Evolutionary conservation across 2,113 vertebrate species (phyloP).

Genomic region (Bufo gargarizans): DNA sequence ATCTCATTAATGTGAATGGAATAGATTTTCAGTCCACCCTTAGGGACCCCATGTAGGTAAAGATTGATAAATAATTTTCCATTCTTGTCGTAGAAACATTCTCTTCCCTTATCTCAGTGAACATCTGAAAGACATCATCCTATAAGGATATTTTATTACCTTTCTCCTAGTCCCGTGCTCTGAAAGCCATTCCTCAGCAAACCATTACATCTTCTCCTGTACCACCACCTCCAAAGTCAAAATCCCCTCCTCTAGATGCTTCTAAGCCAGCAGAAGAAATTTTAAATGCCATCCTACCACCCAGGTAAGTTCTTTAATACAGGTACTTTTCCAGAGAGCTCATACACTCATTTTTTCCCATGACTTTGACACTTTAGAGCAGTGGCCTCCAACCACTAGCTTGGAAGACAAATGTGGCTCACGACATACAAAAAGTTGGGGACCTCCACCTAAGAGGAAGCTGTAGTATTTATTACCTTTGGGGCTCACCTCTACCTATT

Average conservation of each 20-base stretch:
- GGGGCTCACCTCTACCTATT: no score
- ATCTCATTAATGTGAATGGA: no score
- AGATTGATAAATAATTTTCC: background rate
- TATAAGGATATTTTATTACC: background rate
- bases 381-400: no score
- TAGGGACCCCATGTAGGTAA: no score
- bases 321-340: background rate
- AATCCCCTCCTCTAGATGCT: conserved; percentile 64
- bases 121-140: no score
- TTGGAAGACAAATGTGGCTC: no score
- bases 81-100: no score
- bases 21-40: no score
- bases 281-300: conserved; percentile 87
- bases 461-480: no score
- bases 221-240: conserved; percentile 78
- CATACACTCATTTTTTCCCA: background rate
- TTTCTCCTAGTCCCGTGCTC: conserved; percentile 70
- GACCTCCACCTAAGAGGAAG: no score
- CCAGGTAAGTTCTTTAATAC: conserved; percentile 74
- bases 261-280: conserved; percentile 81
- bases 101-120: no score
- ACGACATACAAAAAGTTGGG: no score
- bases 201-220: conserved; percentile 62
- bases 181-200: conserved; percentile 72
- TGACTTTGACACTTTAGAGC: background rate